Conservation (phyloP, 1,140 invertebrate genomes). For the Lepidurus packardi region DNA sequence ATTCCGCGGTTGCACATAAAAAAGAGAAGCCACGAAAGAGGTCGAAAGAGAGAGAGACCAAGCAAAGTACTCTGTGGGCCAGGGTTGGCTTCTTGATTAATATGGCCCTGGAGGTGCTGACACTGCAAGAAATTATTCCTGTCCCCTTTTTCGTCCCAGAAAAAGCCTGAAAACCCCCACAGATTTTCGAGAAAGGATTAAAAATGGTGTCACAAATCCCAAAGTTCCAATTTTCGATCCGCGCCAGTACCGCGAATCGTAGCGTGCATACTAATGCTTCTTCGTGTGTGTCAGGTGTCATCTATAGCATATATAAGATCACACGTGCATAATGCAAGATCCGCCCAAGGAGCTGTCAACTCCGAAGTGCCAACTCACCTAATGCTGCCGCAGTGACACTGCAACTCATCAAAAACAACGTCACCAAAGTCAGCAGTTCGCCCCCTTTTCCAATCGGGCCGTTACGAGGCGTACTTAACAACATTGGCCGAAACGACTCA, state of each 20-base stretch:
- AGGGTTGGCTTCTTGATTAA: slow-evolving; percentile 1
- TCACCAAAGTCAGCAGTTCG: neutral
- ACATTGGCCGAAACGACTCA: neutral
- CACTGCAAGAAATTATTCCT: slow-evolving; percentile 13
- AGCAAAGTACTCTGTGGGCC: slow-evolving; percentile 2
- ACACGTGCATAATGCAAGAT: no score
- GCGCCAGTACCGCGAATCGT: no score
- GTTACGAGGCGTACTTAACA: neutral
- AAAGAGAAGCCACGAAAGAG: neutral
- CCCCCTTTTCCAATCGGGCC: neutral
- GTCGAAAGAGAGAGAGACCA: neutral
- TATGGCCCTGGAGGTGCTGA: slow-evolving; percentile 13
- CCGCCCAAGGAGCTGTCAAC: neutral
- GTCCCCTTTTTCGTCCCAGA: neutral
- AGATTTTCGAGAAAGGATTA: no score
- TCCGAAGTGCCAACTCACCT: neutral
- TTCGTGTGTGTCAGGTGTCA: no score
- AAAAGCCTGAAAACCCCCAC: neutral
- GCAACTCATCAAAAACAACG: neutral
- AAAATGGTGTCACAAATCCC: no score
- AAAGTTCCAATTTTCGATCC: no score
- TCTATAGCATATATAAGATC: no score
- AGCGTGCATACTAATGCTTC: no score
- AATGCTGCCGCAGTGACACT: neutral
- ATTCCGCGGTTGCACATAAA: slow-evolving; percentile 1